A percentile compares a stretch with the other conserved stretches of the same genome.
Evolutionary conservation across 2,888 invertebrate genomes (phyloP).

Genomic region (Iselma pallidipennis): DNA sequence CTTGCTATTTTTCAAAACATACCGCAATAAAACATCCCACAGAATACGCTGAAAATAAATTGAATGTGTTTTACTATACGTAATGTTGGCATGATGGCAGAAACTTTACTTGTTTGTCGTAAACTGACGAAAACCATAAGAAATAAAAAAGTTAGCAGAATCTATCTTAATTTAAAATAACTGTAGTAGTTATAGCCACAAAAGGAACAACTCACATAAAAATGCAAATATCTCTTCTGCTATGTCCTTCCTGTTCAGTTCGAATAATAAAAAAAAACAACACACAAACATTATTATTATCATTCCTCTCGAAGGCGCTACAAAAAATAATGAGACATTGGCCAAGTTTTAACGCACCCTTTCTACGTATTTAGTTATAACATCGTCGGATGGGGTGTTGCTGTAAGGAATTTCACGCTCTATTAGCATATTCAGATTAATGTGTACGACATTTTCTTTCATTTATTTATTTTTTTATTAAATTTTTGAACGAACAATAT

Average conservation of each 20-base stretch:
- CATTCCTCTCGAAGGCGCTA: constrained; percentile 48
- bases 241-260: constrained; percentile 38
- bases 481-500: too few relatives aligned
- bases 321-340: constrained; percentile 51
- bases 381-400: constrained; percentile 33
- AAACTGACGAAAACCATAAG: constrained; percentile 27
- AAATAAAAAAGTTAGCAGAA: constrained; percentile 42
- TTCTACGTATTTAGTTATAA: constrained; percentile 40
- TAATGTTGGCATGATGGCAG: constrained; percentile 20
- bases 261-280: constrained; percentile 38
- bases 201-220: constrained; percentile 50
- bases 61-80: constrained; percentile 17
- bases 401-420: constrained; percentile 40
- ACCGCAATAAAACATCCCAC: constrained; percentile 13
- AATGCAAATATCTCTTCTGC: constrained; percentile 45
- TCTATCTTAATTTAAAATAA: constrained; percentile 49
- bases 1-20: background rate
- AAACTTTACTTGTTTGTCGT: constrained; percentile 27
- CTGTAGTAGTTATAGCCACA: constrained; percentile 45
- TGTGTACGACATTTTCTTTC: constrained; percentile 14
- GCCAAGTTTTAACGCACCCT: constrained; percentile 46
- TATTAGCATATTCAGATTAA: constrained; percentile 42
- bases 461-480: too few relatives aligned
- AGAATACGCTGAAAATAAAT: constrained; percentile 20
- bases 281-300: constrained; percentile 50